These are phyloP conservation scores for Electrophaes corylata DNA, from an alignment of 2,888 invertebrate genomes.

Conservation along the genomic window DNA sequence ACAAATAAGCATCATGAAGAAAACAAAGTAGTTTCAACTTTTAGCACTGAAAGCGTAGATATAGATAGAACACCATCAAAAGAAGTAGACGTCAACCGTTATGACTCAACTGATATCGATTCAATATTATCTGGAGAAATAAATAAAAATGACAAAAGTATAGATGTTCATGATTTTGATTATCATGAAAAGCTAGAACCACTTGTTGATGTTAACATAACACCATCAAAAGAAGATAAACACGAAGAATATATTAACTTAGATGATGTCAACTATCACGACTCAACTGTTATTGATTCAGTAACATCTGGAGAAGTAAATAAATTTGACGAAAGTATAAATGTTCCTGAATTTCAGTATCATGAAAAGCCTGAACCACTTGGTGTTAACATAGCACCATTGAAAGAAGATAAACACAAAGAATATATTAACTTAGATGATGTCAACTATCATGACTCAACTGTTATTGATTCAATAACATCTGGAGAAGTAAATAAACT, in stretches of 20 bases:
- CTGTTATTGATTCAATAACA: not conserved
- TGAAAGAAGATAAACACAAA: not conserved
- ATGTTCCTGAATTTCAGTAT: not conserved
- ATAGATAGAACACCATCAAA: too few species aligned
- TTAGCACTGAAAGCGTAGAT: not conserved
- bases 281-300: too few species aligned
- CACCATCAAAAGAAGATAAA: not conserved
- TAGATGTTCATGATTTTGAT: not conserved
- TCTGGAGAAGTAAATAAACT: not conserved
- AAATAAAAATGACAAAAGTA: not conserved
- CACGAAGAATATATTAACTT: too few species aligned
- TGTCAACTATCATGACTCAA: too few species aligned
- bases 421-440: not conserved
- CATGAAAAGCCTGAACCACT: too few species aligned
- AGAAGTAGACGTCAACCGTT: not conserved
- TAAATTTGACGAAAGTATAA: not conserved
- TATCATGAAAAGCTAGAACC: not conserved
- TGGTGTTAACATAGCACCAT: not conserved
- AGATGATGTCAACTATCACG: too few species aligned
- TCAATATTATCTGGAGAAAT: not conserved
- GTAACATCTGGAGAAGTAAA: not conserved
- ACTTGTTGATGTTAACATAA: not conserved
- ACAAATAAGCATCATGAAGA: not conserved
- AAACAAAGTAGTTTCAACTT: not conserved
- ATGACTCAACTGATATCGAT: not conserved